Conservation (phyloP, 2,888 invertebrate genomes). For the Gibbula magus region DNA sequence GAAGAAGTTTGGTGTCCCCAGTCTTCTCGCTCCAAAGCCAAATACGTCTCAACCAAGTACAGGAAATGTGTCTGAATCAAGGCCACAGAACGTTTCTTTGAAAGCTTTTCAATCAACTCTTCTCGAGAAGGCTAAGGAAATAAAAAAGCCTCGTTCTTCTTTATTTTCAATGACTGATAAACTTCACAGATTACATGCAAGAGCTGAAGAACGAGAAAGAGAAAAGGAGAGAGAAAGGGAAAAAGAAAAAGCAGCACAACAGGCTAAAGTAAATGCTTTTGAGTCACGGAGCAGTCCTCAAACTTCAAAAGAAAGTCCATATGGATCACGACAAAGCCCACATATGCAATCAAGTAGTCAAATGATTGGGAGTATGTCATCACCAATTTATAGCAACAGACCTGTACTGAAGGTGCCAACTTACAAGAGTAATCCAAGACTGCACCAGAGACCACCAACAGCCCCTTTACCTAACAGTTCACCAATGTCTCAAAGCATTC, state of each 20-base stretch:
- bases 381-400: constrained; percentile 14
- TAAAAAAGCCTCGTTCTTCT: background rate
- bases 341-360: background rate
- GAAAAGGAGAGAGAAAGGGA: background rate
- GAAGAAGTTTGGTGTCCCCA: constrained; percentile 1
- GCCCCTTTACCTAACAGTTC: background rate
- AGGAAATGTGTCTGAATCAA: background rate
- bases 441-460: background rate
- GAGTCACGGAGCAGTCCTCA: background rate
- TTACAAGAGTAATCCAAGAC: constrained; percentile 19
- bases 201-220: background rate
- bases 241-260: background rate
- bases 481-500: background rate
- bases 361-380: background rate
- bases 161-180: constrained; percentile 37
- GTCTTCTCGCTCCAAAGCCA: background rate
- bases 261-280: background rate
- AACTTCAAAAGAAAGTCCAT: background rate
- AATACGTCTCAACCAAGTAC: background rate
- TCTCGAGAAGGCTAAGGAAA: background rate
- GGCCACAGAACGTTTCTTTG: background rate
- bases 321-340: background rate
- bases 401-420: constrained; percentile 55
- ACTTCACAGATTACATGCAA: constrained; percentile 28
- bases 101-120: no score